These are phyloP conservation scores for Microhierax caerulescens DNA, from an alignment of 2,797 vertebrate species.

Conservation along the genomic window DNA sequence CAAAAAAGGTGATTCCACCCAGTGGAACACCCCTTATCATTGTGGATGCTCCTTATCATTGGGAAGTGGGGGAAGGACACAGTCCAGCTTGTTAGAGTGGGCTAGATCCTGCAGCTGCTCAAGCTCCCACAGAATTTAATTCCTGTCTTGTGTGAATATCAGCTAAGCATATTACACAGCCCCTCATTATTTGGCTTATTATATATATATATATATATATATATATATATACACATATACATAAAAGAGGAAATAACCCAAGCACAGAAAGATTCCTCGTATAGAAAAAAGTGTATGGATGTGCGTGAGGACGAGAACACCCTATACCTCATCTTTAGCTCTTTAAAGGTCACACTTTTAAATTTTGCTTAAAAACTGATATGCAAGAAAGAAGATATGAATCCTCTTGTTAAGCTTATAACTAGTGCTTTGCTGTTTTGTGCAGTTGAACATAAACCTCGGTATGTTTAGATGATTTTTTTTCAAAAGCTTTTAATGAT, in stretches of 20 bases:
- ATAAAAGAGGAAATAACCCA: not conserved
- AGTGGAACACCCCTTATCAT: not conserved
- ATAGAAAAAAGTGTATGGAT: rapidly evolving
- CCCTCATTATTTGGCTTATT: not conserved
- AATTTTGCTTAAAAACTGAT: not conserved
- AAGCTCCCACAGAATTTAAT: not conserved
- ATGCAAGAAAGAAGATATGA: not conserved
- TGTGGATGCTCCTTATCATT: not conserved
- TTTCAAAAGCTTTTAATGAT: not conserved
- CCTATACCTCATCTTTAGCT: not conserved
- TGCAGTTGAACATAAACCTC: not conserved
- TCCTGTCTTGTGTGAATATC: not conserved
- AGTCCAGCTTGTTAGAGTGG: too few species aligned
- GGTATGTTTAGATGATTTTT: not conserved
- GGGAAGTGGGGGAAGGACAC: not conserved
- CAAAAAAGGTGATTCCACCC: not conserved
- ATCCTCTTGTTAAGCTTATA: not conserved
- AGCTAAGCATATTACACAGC: not conserved
- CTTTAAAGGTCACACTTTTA: not conserved
- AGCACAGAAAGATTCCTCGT: not conserved
- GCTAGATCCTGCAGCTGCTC: not conserved
- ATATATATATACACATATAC: too few species aligned
- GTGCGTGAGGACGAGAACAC: not conserved
- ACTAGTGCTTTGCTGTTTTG: not conserved
- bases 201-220: rapidly evolving